Conservation (phyloP, 2,113 vertebrate species). For the Chloropsis cyanopogon region DNA sequence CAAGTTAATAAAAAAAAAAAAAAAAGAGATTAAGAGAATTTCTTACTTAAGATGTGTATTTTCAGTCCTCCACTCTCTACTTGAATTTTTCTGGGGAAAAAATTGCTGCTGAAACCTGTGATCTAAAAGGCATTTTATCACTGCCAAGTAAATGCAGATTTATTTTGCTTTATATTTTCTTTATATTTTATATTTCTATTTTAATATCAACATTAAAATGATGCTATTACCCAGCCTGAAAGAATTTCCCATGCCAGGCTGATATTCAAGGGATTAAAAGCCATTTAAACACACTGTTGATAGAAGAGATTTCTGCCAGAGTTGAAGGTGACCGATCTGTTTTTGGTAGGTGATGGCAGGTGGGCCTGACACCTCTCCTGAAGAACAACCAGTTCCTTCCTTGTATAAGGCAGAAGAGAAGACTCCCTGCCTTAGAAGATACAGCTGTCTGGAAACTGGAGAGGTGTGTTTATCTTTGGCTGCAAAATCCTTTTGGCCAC, state of each 20-base stretch:
- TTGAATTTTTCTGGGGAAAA: background rate
- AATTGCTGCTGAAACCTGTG: background rate
- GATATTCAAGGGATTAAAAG: background rate
- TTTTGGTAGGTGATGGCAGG: background rate
- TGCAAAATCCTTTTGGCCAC: background rate
- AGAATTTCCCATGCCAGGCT: background rate
- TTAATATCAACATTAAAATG: background rate
- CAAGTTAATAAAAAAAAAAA: background rate
- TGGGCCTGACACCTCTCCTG: background rate
- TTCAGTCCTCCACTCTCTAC: background rate
- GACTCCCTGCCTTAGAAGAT: background rate
- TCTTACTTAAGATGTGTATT: background rate
- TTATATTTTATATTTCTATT: too few relatives aligned
- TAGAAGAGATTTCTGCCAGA: background rate
- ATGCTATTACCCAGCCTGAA: background rate
- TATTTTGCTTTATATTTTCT: background rate
- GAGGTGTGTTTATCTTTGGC: background rate
- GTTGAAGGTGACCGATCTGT: background rate
- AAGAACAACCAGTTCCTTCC: background rate
- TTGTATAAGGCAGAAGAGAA: background rate
- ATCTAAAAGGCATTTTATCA: background rate
- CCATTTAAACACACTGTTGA: background rate
- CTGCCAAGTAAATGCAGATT: background rate
- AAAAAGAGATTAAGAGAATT: background rate
- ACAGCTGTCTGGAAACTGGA: background rate